These are phyloP conservation scores for Trilocha varians DNA, from an alignment of 2,888 invertebrate species.

Conservation along the genomic window DNA sequence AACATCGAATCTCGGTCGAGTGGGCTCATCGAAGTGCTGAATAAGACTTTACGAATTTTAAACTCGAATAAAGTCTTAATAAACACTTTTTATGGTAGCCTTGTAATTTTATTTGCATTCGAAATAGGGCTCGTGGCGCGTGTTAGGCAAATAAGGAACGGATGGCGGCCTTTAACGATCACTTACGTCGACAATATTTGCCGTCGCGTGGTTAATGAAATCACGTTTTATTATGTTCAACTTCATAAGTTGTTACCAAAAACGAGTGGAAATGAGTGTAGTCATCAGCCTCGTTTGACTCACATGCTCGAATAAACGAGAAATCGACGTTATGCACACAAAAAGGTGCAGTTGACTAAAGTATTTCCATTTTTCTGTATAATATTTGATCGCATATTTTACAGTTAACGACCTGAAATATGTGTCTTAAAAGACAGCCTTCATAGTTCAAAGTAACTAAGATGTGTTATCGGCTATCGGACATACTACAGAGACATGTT, in stretches of 20 bases:
- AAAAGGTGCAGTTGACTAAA: too few species aligned
- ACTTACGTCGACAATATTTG: constrained; percentile 45
- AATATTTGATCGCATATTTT: too few species aligned
- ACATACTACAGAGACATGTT: too few species aligned
- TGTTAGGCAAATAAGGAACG: constrained; percentile 65
- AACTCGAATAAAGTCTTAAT: constrained; percentile 66
- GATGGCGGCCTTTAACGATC: constrained; percentile 54
- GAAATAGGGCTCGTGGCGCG: constrained; percentile 57
- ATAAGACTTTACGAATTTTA: constrained; percentile 69
- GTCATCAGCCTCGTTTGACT: constrained; percentile 17
- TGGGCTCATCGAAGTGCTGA: constrained; percentile 42
- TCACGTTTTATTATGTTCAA: constrained; percentile 43
- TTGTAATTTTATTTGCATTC: constrained; percentile 65
- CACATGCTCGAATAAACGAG: constrained; percentile 4
- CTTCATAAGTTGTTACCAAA: constrained; percentile 40
- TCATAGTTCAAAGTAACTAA: too few species aligned
- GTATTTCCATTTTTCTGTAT: too few species aligned
- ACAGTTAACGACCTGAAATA: too few species aligned
- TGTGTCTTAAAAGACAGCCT: too few species aligned
- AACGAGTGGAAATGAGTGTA: constrained; percentile 26
- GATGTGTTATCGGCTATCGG: too few species aligned
- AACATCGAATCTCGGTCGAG: constrained; percentile 46
- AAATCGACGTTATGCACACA: neutral
- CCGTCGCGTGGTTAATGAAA: constrained; percentile 45
- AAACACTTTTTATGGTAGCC: constrained; percentile 62